phyloP scores from a whole-genome alignment of 2,113 vertebrate genomes.

The Megaceryle torquata region DNA sequence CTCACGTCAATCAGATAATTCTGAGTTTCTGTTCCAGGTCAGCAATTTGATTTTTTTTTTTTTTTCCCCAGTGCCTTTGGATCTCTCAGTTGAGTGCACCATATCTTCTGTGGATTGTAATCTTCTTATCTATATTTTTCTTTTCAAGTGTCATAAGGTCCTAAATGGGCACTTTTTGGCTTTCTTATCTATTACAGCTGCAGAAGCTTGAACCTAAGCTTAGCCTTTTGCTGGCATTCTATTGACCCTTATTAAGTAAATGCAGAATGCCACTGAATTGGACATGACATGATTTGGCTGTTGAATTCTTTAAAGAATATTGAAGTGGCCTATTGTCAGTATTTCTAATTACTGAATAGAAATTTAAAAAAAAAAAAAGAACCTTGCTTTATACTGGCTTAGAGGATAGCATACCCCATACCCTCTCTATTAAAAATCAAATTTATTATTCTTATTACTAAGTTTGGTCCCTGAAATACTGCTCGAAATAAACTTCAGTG shows the following conservation, averaged over 20 bases:
- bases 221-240: background rate
- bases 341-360: background rate
- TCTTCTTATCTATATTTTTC: slow-evolving; percentile 17
- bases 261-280: background rate
- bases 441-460: background rate
- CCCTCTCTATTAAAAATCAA: background rate
- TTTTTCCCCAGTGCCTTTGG: background rate
- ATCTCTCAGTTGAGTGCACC: background rate
- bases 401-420: background rate
- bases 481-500: background rate
- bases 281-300: background rate
- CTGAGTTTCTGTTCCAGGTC: slow-evolving; percentile 5
- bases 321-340: background rate
- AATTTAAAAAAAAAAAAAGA: background rate
- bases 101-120: background rate
- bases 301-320: background rate
- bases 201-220: background rate
- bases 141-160: background rate
- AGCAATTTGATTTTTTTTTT: slow-evolving; percentile 15
- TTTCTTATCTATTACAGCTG: background rate
- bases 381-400: background rate
- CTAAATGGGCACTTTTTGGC: background rate
- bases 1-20: background rate
- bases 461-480: background rate
- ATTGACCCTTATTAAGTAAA: background rate